These are phyloP conservation scores for Lycodopsis pacificus DNA, from an alignment of 2,797 vertebrate genomes.

Conservation along the genomic window DNA sequence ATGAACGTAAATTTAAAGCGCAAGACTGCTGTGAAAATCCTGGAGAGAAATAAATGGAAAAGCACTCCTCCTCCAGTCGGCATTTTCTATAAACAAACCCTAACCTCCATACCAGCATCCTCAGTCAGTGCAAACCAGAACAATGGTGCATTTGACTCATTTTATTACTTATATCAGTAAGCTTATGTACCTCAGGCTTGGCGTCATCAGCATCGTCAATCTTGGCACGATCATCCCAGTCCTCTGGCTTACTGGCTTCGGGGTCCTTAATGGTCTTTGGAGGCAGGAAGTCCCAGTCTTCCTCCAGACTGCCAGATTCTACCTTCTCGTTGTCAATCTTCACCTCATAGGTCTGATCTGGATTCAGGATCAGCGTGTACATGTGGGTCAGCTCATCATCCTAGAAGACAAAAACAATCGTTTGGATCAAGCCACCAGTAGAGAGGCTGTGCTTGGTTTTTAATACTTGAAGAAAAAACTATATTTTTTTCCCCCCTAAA, in stretches of 20 bases:
- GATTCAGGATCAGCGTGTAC: constrained; percentile 93
- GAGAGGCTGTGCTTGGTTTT: background rate
- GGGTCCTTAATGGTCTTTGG: constrained; percentile 94
- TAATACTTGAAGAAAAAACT: background rate
- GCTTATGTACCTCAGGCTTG: constrained; percentile 88
- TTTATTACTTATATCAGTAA: background rate
- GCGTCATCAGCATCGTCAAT: constrained; percentile 91
- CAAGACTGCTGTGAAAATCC: background rate
- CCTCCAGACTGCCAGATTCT: constrained; percentile 92
- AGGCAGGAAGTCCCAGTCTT: constrained; percentile 95
- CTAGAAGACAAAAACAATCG: constrained; percentile 64
- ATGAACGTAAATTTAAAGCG: background rate
- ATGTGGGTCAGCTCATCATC: constrained; percentile 94
- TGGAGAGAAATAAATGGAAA: background rate
- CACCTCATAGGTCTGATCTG: constrained; percentile 96
- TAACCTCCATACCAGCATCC: too few relatives aligned
- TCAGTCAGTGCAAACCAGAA: background rate
- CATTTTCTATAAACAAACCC: background rate
- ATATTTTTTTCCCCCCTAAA: background rate
- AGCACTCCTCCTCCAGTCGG: background rate
- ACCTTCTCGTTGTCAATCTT: constrained; percentile 96
- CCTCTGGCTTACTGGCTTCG: constrained; percentile 91
- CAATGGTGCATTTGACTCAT: background rate
- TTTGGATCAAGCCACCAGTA: background rate
- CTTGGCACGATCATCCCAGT: constrained; percentile 94